Base-by-base conservation (phyloP, 2,113 vertebrate genomes). In the Poeciliopsis occidentalis region DNA sequence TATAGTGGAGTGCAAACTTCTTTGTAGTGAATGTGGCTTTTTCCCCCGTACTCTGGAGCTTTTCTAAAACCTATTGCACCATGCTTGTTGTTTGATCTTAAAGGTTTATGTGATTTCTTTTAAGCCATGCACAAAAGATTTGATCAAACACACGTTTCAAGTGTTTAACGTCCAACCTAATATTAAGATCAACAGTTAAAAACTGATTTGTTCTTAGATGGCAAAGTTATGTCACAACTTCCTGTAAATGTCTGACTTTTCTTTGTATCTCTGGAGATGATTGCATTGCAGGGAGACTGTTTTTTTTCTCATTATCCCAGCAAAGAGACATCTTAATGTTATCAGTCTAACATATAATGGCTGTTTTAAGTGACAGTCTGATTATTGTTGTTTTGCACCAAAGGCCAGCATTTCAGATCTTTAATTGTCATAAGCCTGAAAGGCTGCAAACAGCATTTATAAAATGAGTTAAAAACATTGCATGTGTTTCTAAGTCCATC, bases 21-120 rank as follows among this genome's bases (percentile, higher is more conserved):
- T 29, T 47, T 82, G 79, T 77, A 60, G 26, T 74, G 24, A n/a
- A 22, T 72, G 17, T 79, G 67, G 34, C 41, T 79, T 73, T 69
- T 63, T 65, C 76, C 44, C 64, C 26, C 61, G 73, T 67, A 67
- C 78, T 75, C 54, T 86, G 73, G 41, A 85, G 68, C 65, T 74
- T 76, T 82, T 79, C 82, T 82, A 73, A 78, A 90, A 85, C 80
- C 73, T 62, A 78, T 30, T 73, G 77, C 85, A 73, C 72, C 83
- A 73, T 70, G 80, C 72, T 73, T 81, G 82, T 69, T 0, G 13
- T 84, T 89, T 86, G 85, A 87, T 91, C 84, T 84, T 85, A 85
- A 88, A 86, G 84, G 79, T 88, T 81, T 57, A 57, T 57, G 8
- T 22, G 13, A 17, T 47, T 10, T 57, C 24, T 8, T 57, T 17